These are phyloP conservation scores for Amphiprion ocellaris DNA, from an alignment of 2,113 vertebrate genomes.

Conservation along the genomic window DNA sequence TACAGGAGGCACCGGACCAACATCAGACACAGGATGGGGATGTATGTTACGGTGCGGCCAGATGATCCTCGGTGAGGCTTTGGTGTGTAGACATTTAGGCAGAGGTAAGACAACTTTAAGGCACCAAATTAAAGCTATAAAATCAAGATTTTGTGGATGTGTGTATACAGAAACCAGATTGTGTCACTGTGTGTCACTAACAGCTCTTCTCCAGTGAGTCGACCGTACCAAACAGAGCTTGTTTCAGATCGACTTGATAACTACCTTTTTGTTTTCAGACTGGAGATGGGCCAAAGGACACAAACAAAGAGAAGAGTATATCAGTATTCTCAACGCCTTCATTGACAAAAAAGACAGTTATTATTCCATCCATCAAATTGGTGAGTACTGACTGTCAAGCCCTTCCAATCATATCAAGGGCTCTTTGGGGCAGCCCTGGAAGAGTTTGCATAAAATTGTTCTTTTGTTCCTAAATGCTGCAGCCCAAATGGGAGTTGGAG, in stretches of 20 bases:
- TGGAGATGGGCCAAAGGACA: constrained; percentile 93
- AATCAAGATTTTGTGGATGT: too few relatives aligned
- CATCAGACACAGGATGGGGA: constrained; percentile 98
- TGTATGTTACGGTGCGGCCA: constrained; percentile 99
- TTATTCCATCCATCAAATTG: constrained; percentile 99
- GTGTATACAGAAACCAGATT: not conserved
- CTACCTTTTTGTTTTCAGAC: constrained; percentile 81
- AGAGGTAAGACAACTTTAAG: constrained; percentile 86
- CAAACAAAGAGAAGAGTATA: constrained; percentile 91
- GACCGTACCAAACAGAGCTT: not conserved
- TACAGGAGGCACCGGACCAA: constrained; percentile 95
- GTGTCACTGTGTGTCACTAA: constrained; percentile 32
- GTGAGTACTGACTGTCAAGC: constrained; percentile 78
- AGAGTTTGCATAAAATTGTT: constrained; percentile 4
- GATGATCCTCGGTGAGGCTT: constrained; percentile 98
- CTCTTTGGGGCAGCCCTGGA: not conserved
- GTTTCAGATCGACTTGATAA: constrained; percentile 30
- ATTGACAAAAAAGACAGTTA: constrained; percentile 98
- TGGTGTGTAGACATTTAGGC: constrained; percentile 93
- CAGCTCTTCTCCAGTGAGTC: constrained; percentile 23
- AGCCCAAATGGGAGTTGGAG: constrained; percentile 99
- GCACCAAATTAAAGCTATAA: too few relatives aligned
- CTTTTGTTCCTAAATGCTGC: constrained; percentile 51
- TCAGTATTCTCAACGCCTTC: constrained; percentile 93
- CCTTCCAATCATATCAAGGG: not conserved